phyloP scores from a whole-genome alignment of 2,888 invertebrate genomes.

The Boloria selene region DNA sequence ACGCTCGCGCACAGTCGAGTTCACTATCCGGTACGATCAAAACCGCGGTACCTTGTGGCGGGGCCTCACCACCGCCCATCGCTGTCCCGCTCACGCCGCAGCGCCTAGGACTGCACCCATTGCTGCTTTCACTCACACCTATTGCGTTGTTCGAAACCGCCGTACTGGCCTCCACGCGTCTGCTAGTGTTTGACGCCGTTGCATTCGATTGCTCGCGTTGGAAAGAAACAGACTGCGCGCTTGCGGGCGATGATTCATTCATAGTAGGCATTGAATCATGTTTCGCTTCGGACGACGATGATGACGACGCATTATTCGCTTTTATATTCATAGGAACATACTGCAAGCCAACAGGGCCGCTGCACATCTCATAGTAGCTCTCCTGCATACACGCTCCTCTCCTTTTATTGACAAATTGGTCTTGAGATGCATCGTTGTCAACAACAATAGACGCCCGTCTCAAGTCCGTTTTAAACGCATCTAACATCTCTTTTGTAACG shows the following conservation, averaged over 20 bases:
- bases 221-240: not conserved
- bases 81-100: too few species aligned
- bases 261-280: not conserved
- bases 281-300: not conserved
- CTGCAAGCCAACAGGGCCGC: not conserved
- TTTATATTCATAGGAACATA: not conserved
- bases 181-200: too few species aligned
- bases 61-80: too few species aligned
- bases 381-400: not conserved
- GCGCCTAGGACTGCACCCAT: too few species aligned
- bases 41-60: too few species aligned
- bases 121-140: too few species aligned
- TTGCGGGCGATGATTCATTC: not conserved
- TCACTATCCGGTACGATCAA: too few species aligned
- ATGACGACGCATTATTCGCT: not conserved
- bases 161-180: constrained; percentile 15
- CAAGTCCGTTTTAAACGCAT: not conserved
- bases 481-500: constrained; percentile 23
- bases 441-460: not conserved
- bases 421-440: not conserved
- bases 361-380: constrained; percentile 1
- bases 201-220: too few species aligned
- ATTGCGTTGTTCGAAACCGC: constrained; percentile 7
- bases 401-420: not conserved
- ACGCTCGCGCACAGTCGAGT: too few species aligned